Base-by-base conservation (phyloP, 92 coral and sea anemone genomes). In the Parazoanthus atlanticus region DNA sequence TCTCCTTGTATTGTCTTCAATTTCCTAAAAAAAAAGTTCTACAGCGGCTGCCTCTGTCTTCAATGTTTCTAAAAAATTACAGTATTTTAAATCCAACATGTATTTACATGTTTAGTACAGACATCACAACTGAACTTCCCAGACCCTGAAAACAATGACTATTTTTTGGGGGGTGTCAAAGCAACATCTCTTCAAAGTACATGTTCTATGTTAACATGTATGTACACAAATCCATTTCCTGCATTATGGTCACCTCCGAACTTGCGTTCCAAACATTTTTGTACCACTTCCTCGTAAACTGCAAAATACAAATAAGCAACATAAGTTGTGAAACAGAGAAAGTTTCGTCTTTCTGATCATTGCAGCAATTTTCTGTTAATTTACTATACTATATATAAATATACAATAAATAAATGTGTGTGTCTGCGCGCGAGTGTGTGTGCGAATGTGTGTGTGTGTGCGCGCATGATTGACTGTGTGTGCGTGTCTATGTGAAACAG, bases 201-300 rank as follows among this genome's bases (percentile, higher is more conserved):
- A 61, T 61, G 69, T 61, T 61, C 69, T 2, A 23, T 5, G 69
- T 21, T 61, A 61, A 61, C 69, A 19, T 21, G 38, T 26, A 46
- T 46, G 58, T 78, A 78, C 16, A 30, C 49, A 11, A 12, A 46
- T 46, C 21, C 81, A 10, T 46, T 78, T 25, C 61, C 23, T 16
- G 65, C 72, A 26, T 58, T 23, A 26, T 33, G 86, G 86, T 92
- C 92, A 95, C 90, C 98, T 91, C 32, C 98, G 94, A 81, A 91
- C 98, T 93, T 95, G 98, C 25, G 97, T 78, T 11, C 97, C 97
- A 86, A 95, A 95, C 76, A 95, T 92, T 69, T 95, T 95, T 16
- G 75, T 23, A n/a, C 94, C 96, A 66, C 96, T 92, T 54, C 93
- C 96, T 43, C 96, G 92, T 88, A 88, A 78, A 76, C 77, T 58